Percentiles rank a stretch among this genome's conserved stretches.
phyloP scores from a whole-genome alignment of 2,797 vertebrate genomes.

The Sebastes diploproa region DNA sequence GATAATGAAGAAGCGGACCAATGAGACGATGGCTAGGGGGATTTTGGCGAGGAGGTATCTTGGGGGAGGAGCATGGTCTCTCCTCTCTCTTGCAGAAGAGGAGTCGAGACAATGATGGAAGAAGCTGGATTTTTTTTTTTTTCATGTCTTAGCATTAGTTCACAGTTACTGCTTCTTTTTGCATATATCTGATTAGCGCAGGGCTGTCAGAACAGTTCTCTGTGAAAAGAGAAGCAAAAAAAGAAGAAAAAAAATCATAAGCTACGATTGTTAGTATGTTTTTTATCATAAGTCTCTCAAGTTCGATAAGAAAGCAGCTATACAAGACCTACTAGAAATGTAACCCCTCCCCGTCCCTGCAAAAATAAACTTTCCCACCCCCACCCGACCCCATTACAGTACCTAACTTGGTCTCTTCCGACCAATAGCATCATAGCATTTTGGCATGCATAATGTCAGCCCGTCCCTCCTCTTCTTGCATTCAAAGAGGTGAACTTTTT shows the following conservation, averaged over 20 bases:
- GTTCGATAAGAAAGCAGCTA: conserved; percentile 76
- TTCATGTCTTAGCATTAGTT: conserved; percentile 75
- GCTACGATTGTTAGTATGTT: conserved; percentile 70
- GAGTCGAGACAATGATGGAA: conserved; percentile 57
- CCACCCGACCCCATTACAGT: conserved; percentile 71
- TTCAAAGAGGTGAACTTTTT: conserved; percentile 69
- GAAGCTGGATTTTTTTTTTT: conserved; percentile 66
- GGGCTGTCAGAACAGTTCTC: conserved; percentile 83
- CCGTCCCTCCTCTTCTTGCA: conserved; percentile 65
- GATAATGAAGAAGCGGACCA: conserved; percentile 39
- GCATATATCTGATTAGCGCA: conserved; percentile 85
- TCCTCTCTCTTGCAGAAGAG: conserved; percentile 30
- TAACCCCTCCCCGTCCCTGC: conserved; percentile 63
- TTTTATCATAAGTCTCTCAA: conserved; percentile 66
- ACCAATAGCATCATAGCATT: conserved; percentile 79
- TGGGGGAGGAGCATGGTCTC: conserved; percentile 12
- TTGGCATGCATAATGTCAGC: conserved; percentile 82
- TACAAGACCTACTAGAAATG: conserved; percentile 73
- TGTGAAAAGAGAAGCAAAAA: conserved; percentile 79
- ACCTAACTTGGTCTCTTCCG: conserved; percentile 74
- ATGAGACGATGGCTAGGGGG: background rate
- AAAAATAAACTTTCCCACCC: conserved; percentile 78
- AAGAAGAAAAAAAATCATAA: conserved; percentile 58
- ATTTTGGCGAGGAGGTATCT: conserved; percentile 26
- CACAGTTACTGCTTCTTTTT: conserved; percentile 87